Evolutionary conservation across 2,113 vertebrate species (phyloP), one percentile per base, ranked within the genome.

Genomic region (Ellobius talpinus): DNA sequence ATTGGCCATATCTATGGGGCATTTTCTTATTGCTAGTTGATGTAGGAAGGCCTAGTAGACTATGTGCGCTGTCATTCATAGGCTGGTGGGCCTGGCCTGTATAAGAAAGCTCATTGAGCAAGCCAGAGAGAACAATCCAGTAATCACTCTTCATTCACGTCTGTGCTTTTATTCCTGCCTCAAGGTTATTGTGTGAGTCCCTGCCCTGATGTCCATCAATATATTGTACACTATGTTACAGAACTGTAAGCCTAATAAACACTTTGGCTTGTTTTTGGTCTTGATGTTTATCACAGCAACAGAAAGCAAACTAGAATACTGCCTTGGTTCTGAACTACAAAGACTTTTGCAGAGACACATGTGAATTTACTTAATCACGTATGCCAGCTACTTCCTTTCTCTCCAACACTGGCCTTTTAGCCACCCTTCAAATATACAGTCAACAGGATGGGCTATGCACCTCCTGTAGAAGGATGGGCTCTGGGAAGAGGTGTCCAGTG

Each of bases 401-500:
- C 50, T 55, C 50, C 50, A 45, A 33, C 14, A 61, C 21, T n/a
- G 90, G 9, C 74, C 45, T 19, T 26, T 55, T 87, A 68, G 9
- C 21, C 3, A 9, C 2, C 19, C 52, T 78, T 70, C 11, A 74
- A 45, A 26, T 47, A 7, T 12, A 65, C 2, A 10, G 6, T 12
- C 6, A 16, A 47, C n/a, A 82, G 0, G 10, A 10, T 19, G 36
- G 33, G 8, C 0, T 50, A 9, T 77, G 33, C 21, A 14, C 29
- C 2, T 81, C 23, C 68, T 39, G 16, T 42, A 16, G 26, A 26
- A 19, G 29, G 9, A 42, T 61, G n/a, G 26, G 29, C n/a, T 17
- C 24, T 70, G 17, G 17, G 5, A 78, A 91, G 79, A 65, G 68
- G 9, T 85, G 70, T 84, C 10, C 21, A 47, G 16, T 87, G 78